Conservation (phyloP, 2,113 vertebrate species). For the Malurus cyaneus region DNA sequence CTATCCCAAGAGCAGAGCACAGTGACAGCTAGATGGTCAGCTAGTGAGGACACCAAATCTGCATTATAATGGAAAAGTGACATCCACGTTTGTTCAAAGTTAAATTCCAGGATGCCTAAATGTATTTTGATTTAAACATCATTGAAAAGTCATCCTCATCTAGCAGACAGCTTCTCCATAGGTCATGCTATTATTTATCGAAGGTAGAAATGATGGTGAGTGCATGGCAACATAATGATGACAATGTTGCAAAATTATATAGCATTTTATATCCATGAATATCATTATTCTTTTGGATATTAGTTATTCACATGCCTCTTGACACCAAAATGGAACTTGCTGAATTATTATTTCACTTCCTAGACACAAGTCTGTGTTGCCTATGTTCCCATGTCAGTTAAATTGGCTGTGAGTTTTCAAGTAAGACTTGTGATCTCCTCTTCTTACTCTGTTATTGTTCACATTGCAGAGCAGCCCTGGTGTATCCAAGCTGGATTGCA, state of each 20-base stretch:
- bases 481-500: not conserved
- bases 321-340: not conserved
- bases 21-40: not conserved
- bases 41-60: not conserved
- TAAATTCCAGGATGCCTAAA: not conserved
- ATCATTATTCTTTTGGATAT: not conserved
- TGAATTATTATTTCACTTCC: not conserved
- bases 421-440: not conserved
- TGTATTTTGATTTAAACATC: not conserved
- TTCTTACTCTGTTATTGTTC: not conserved
- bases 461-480: not conserved
- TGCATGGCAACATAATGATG: not conserved
- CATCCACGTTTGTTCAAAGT: not conserved
- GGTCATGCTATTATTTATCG: not conserved
- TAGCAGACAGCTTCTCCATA: not conserved
- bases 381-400: not conserved
- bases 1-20: not conserved
- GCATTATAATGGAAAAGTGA: not conserved
- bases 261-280: not conserved
- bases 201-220: not conserved
- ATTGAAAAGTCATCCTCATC: not conserved
- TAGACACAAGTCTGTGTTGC: not conserved
- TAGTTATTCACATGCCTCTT: not conserved
- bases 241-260: not conserved
- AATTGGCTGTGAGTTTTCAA: not conserved